These are phyloP conservation scores for Tetragonula clypearis DNA, from an alignment of 1,140 invertebrate species.

Conservation along the genomic window DNA sequence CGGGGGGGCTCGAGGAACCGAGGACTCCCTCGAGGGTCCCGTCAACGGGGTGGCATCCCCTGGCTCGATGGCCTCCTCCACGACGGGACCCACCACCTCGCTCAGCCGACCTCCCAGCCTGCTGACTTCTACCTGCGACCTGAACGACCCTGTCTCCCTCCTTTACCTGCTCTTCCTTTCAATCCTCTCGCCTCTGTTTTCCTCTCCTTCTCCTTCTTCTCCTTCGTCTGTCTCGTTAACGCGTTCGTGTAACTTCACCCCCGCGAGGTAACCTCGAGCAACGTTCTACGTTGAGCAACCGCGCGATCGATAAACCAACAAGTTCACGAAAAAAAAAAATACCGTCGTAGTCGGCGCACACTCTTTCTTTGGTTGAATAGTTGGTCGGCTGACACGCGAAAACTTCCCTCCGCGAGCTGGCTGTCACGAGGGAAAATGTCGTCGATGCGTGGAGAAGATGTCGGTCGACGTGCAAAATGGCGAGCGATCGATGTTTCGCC, in stretches of 20 bases:
- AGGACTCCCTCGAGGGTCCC: constrained; percentile 78
- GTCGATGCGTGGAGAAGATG: constrained; percentile 65
- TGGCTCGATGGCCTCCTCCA: constrained; percentile 82
- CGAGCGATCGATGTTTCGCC: constrained; percentile 75
- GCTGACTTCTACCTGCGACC: constrained; percentile 73
- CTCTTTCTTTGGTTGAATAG: not conserved
- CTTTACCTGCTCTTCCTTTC: constrained; percentile 9
- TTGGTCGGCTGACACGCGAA: not conserved
- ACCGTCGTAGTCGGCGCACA: not conserved
- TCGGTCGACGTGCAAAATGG: constrained; percentile 76
- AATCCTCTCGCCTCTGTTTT: not conserved
- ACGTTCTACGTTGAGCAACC: not conserved
- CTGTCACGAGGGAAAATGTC: constrained; percentile 64
- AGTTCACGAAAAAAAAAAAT: not conserved
- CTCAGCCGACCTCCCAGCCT: constrained; percentile 82
- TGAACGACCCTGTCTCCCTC: constrained; percentile 53
- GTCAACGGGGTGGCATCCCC: constrained; percentile 81
- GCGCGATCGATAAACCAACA: constrained; percentile 28
- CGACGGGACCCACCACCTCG: constrained; percentile 82
- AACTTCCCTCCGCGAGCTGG: not conserved
- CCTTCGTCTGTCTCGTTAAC: not conserved
- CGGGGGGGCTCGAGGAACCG: constrained; percentile 67
- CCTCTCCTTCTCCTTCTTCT: constrained; percentile 1
- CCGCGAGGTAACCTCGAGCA: not conserved
- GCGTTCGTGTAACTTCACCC: constrained; percentile 13